Percentiles rank a stretch among this genome's conserved stretches.
Conservation (phyloP, 2,888 invertebrate species). For the Lasioglossum calceatum region DNA sequence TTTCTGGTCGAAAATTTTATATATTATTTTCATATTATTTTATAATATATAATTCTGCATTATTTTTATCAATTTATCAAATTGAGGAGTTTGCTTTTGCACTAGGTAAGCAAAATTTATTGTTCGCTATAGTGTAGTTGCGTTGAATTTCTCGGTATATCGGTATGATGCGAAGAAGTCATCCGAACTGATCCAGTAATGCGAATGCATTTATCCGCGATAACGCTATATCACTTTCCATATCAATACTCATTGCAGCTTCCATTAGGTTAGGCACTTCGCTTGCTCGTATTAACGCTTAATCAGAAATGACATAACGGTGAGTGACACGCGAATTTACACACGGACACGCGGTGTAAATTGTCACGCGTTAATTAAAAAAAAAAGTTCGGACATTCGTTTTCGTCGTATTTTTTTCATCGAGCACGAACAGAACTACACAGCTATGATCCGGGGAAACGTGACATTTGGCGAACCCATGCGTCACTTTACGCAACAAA, state of each 20-base stretch:
- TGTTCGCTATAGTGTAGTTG: background rate
- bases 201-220: background rate
- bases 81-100: background rate
- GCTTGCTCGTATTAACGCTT: background rate
- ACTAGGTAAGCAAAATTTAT: background rate
- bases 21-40: too few species aligned
- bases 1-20: background rate
- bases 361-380: background rate
- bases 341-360: background rate
- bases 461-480: background rate
- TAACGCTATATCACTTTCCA: background rate
- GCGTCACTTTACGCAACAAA: background rate
- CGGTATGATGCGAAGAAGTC: background rate
- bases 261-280: background rate
- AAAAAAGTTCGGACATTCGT: background rate
- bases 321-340: background rate
- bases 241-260: conserved; percentile 1
- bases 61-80: too few species aligned
- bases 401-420: background rate
- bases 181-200: background rate
- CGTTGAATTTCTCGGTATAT: background rate
- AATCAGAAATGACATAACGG: too few species aligned
- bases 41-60: too few species aligned
- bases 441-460: background rate
- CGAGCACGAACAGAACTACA: background rate